Base-by-base conservation (phyloP, 2,797 vertebrate genomes). In the Chromobotia macracanthus region DNA sequence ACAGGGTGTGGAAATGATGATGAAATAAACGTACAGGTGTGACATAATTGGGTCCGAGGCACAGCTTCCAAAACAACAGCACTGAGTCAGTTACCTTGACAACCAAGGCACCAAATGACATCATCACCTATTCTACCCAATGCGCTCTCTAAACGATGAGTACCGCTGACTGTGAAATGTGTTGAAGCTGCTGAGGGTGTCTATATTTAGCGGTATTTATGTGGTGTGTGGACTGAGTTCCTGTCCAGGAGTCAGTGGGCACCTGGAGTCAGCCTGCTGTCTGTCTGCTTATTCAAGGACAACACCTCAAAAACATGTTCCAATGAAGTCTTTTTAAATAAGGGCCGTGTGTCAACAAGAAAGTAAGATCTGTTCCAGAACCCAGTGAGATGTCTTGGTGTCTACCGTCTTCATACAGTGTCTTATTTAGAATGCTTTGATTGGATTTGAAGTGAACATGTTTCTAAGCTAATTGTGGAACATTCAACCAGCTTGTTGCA, bases 191-290 rank as follows among this genome's bases (percentile, higher is more conserved):
- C 12, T 35, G 19, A 48, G 3, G 0, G 11, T 4, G n/a, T 79
- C 84, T 89, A 89, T 82, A 86, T 87, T 87, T 89, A 89, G 88
- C 82, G 15, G 41, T 10, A 9, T 44, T 44, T 44, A 61, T 67
- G 72, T 51, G 48, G 55, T 85, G 84, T 72, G 75, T 66, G 85
- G 77, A 67, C 85, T 71, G 50, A 23, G 35, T 53, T 66, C 13
- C 79, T 12, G 44, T 46, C 76, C 41, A 58, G 58, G 12, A 60
- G n/a, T 60, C 10, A 69, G 8, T 15, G 67, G 53, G 15, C 46
- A 55, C 21, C 44, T n/a, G 31, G 38, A 67, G 38, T 44, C 15
- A 13, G 35, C 48, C 19, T 55, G 31, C 18, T 6, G 41, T 13
- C 23, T 9, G 15, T 41, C 12, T 31, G 5, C 38, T 60, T 60